A percentile compares a stretch with the other conserved stretches of the same genome.
These are phyloP conservation scores for Clepsis dumicolana DNA, from an alignment of 2,888 invertebrate genomes.

Conservation along the genomic window DNA sequence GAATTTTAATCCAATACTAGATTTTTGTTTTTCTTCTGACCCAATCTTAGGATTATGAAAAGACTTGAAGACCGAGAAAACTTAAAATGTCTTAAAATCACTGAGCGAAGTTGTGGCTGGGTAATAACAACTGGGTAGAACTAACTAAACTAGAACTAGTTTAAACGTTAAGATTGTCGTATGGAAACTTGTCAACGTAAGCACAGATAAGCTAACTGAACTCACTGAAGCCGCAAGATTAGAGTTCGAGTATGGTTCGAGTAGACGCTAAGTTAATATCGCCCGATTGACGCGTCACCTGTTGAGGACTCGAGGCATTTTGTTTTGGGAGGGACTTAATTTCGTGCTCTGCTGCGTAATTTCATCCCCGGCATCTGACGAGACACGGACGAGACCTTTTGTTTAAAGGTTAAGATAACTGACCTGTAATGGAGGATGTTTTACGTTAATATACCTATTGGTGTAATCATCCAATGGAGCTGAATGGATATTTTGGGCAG, in stretches of 20 bases:
- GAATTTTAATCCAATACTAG: too few species aligned
- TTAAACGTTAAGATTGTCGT: conserved; percentile 19
- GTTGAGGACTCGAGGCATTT: conserved; percentile 6
- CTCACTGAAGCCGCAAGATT: conserved; percentile 18
- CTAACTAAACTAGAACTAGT: conserved; percentile 1
- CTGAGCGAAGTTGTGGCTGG: too few species aligned
- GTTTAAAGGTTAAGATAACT: background rate
- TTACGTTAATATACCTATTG: background rate
- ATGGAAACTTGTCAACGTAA: conserved; percentile 18
- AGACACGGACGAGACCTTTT: background rate
- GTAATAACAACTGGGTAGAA: too few species aligned
- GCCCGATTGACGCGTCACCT: conserved; percentile 8
- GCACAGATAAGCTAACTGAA: conserved; percentile 13
- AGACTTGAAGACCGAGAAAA: too few species aligned
- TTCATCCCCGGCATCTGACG: conserved; percentile 10
- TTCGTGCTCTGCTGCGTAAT: conserved; percentile 13
- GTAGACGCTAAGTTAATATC: background rate
- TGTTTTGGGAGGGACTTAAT: conserved; percentile 6
- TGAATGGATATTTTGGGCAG: background rate
- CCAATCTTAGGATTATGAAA: too few species aligned
- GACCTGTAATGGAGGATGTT: conserved; percentile 15
- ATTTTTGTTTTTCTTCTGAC: too few species aligned
- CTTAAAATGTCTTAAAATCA: too few species aligned
- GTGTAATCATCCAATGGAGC: background rate
- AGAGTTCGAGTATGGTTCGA: too few species aligned